These are phyloP conservation scores for Scaptomyza polygonia DNA, from an alignment of 2,888 invertebrate genomes.

Conservation along the genomic window DNA sequence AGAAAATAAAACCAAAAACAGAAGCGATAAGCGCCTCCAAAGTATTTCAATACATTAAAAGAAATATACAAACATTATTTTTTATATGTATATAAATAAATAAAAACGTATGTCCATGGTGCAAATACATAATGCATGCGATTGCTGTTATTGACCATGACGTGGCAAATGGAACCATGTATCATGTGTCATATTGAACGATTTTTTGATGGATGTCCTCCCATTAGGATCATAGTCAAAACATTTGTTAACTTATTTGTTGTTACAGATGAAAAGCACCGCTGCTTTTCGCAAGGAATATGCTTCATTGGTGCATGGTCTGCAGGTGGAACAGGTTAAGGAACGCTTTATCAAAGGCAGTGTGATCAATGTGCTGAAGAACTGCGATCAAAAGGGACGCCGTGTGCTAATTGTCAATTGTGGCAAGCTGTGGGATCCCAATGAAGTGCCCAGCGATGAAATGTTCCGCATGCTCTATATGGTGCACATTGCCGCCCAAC, in stretches of 20 bases:
- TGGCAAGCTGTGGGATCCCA: constrained; percentile 92
- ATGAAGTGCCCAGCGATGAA: constrained; percentile 89
- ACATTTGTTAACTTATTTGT: constrained; percentile 3
- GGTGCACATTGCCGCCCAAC: constrained; percentile 90
- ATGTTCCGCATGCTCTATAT: constrained; percentile 92
- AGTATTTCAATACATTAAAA: constrained; percentile 10
- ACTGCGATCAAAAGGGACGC: constrained; percentile 90
- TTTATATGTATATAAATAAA: constrained; percentile 5
- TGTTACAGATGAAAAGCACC: constrained; percentile 89
- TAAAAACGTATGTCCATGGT: not conserved
- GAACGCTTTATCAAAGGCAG: constrained; percentile 89
- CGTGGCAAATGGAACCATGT: constrained; percentile 31
- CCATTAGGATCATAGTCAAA: constrained; percentile 16
- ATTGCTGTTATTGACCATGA: constrained; percentile 34
- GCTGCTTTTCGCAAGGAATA: constrained; percentile 91
- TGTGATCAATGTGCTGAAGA: constrained; percentile 91
- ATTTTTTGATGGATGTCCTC: constrained; percentile 54
- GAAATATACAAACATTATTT: constrained; percentile 5
- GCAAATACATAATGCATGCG: constrained; percentile 33
- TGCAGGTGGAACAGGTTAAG: constrained; percentile 89
- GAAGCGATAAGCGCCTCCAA: constrained; percentile 46
- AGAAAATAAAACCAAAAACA: constrained; percentile 17
- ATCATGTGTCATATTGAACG: not conserved
- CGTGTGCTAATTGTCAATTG: constrained; percentile 90
- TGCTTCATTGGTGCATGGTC: constrained; percentile 87